Evolutionary conservation across 2,113 vertebrate species (phyloP), one percentile per base, ranked within the genome.

Genomic region (Menidia beryllina): DNA sequence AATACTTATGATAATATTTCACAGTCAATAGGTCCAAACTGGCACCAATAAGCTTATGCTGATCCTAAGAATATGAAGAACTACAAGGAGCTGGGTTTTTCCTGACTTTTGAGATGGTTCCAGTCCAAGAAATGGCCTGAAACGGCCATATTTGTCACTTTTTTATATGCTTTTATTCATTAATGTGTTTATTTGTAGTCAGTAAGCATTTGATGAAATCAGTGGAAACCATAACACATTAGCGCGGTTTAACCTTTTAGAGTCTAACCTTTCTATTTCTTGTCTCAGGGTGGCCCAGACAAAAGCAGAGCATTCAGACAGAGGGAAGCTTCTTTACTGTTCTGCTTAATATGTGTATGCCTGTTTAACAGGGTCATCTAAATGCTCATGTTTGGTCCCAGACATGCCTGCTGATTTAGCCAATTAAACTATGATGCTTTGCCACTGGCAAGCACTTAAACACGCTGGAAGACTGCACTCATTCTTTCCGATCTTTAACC

Each of bases 381-480:
- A 39, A 38, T 57, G 57, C 34, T 77, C 54, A 54, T 70, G 64
- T 75, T 70, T 45, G 50, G 75, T 79, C 61, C 67, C 72, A 83
- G 83, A 86, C 73, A 26, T 73, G 72, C 72, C 64, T 63, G 58
- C 77, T 86, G 81, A 63, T 73, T 77, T 73, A 62, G 58, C 70
- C 80, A 82, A 83, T 79, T 75, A 77, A 82, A 63, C 75, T 75
- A 84, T 86, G 77, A 77, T 67, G 77, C 68, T 74, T 27, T 45
- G 73, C 83, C 57, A 47, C 69, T 34, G 83, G 70, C 68, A 79
- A 77, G 56, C 75, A 83, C 82, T 89, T 90, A 83, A 86, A 89
- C 79, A 85, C 79, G 77, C 83, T 82, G 71, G 51, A 74, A 80
- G 75, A 79, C 73, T 65, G 38, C 14, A 1, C 62, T 85, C 75